These are phyloP conservation scores for Anas platyrhynchos DNA, from an alignment of 2,113 vertebrate genomes.

Conservation along the genomic window DNA sequence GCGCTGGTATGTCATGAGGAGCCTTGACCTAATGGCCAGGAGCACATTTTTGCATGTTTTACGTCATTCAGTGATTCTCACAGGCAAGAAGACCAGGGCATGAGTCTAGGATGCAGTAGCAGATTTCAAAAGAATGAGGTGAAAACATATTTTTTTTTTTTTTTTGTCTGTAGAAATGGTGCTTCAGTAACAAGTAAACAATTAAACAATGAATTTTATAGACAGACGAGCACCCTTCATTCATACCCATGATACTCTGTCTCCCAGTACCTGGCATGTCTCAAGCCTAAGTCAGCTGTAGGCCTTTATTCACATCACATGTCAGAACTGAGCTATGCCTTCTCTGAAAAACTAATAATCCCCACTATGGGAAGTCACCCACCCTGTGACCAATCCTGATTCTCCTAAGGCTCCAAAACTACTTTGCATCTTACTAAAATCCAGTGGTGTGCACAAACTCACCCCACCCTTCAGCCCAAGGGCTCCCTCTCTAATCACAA, in stretches of 20 bases:
- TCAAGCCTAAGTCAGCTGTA: neutral
- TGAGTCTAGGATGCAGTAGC: neutral
- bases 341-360: neutral
- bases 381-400: neutral
- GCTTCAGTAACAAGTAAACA: neutral
- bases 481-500: neutral
- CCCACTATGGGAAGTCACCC: neutral
- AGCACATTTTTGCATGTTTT: neutral
- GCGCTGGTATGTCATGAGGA: neutral
- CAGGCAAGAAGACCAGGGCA: neutral
- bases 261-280: neutral
- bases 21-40: neutral
- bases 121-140: neutral
- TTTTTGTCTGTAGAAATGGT: rapidly evolving
- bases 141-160: neutral
- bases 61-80: neutral
- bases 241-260: neutral
- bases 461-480: neutral
- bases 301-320: neutral
- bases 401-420: neutral
- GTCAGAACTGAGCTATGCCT: neutral
- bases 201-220: neutral
- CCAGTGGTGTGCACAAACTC: neutral
- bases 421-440: neutral
- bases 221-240: neutral